Evolutionary conservation across 2,113 vertebrate genomes (phyloP).

Genomic region (Xiphophorus hellerii): DNA sequence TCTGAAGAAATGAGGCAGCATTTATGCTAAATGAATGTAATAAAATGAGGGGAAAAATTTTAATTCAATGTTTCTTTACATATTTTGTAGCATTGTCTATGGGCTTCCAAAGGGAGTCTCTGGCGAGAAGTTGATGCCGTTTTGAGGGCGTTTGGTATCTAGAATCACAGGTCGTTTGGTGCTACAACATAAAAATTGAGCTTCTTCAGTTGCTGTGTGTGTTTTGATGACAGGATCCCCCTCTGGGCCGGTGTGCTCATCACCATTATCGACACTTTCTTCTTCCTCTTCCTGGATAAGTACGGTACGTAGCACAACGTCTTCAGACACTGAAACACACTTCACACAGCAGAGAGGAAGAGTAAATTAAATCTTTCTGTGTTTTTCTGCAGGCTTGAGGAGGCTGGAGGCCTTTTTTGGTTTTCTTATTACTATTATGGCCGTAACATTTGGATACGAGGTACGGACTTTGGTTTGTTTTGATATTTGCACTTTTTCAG

Average conservation of each 20-base stretch:
- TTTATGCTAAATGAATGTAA: too few relatives aligned
- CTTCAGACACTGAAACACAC: background rate
- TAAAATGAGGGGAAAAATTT: too few relatives aligned
- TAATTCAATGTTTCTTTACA: too few relatives aligned
- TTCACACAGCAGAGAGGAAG: background rate
- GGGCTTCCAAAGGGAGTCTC: too few relatives aligned
- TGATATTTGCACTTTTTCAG: background rate
- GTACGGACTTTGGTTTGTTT: slow-evolving; percentile 64
- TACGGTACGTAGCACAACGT: slow-evolving; percentile 84
- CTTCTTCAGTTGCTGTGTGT: background rate
- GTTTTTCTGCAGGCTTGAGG: slow-evolving; percentile 82
- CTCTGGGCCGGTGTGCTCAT: slow-evolving; percentile 95
- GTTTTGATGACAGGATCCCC: slow-evolving; percentile 82
- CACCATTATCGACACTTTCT: slow-evolving; percentile 93
- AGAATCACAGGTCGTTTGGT: background rate
- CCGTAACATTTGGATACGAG: slow-evolving; percentile 94
- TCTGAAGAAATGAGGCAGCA: too few relatives aligned
- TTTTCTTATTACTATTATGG: slow-evolving; percentile 95
- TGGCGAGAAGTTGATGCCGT: too few relatives aligned
- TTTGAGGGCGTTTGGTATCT: background rate
- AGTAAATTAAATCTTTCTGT: slow-evolving; percentile 6
- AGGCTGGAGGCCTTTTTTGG: slow-evolving; percentile 96
- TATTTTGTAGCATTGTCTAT: too few relatives aligned
- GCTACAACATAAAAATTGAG: background rate
- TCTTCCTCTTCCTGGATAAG: slow-evolving; percentile 96